Evolutionary conservation across 2,888 invertebrate species (phyloP).

Genomic region (Podotricha telesiphe): DNA sequence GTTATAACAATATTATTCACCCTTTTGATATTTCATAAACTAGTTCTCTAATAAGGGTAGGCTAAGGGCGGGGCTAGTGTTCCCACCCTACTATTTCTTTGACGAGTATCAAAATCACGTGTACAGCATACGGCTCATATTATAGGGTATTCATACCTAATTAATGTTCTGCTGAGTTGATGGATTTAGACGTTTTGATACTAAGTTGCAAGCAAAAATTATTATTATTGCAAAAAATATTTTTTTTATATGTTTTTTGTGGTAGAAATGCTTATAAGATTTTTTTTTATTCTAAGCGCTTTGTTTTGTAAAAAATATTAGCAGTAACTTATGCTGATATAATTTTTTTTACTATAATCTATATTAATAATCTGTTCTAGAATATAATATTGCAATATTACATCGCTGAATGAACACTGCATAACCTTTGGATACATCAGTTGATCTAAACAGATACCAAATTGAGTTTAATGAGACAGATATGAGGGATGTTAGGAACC

Average conservation of each 20-base stretch:
- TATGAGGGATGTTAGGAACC: slow-evolving; percentile 77
- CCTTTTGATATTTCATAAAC: slow-evolving; percentile 75
- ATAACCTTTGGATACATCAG: slow-evolving; percentile 10
- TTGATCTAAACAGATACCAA: slow-evolving; percentile 70
- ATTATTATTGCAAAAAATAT: neutral
- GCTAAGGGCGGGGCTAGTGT: slow-evolving; percentile 65
- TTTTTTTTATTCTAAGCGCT: neutral
- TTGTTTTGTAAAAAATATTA: no score
- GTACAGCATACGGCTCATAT: slow-evolving; percentile 75
- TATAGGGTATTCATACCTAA: slow-evolving; percentile 81
- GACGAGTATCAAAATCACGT: slow-evolving; percentile 64
- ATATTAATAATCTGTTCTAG: no score
- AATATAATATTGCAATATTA: no score
- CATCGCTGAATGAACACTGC: neutral
- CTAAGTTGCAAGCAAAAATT: slow-evolving; percentile 39
- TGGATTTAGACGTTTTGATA: slow-evolving; percentile 58
- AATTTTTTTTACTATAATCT: no score
- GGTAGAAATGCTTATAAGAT: neutral
- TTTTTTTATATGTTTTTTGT: neutral
- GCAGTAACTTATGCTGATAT: no score
- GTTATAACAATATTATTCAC: slow-evolving; percentile 62
- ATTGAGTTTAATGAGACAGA: slow-evolving; percentile 81
- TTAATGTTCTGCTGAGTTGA: slow-evolving; percentile 65
- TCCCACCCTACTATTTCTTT: slow-evolving; percentile 63
- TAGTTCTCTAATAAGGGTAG: slow-evolving; percentile 60